These are phyloP conservation scores for Drosophila ochracea DNA, from an alignment of 2,888 invertebrate species.

Conservation along the genomic window DNA sequence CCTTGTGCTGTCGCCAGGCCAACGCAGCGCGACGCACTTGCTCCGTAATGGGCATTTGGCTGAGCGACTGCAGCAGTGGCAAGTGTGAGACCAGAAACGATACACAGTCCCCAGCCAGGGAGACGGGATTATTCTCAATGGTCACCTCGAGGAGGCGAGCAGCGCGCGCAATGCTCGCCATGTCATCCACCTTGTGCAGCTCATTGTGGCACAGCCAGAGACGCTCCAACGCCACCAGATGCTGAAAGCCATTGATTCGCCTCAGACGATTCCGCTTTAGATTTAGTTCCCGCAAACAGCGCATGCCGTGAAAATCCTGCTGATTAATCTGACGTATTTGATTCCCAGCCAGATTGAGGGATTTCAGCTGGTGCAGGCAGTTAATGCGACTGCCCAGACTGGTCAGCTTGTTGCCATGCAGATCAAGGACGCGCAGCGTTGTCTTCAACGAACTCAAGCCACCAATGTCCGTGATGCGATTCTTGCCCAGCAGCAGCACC, in stretches of 20 bases:
- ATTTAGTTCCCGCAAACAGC: constrained; percentile 93
- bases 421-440: constrained; percentile 95
- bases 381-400: constrained; percentile 84
- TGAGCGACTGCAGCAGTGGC: constrained; percentile 90
- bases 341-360: constrained; percentile 97
- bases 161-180: constrained; percentile 92
- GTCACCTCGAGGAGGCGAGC: constrained; percentile 92
- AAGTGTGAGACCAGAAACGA: constrained; percentile 93
- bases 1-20: constrained; percentile 92
- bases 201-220: constrained; percentile 86
- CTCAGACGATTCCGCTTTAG: constrained; percentile 93
- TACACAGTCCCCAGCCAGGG: constrained; percentile 92
- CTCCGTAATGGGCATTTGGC: constrained; percentile 92
- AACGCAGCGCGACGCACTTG: constrained; percentile 91
- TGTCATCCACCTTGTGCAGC: constrained; percentile 92
- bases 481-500: constrained; percentile 96
- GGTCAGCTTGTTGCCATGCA: constrained; percentile 96
- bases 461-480: constrained; percentile 87
- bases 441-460: constrained; percentile 81
- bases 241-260: constrained; percentile 92
- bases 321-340: constrained; percentile 91
- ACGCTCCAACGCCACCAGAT: constrained; percentile 90
- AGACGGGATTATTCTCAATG: constrained; percentile 94
- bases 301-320: constrained; percentile 92
- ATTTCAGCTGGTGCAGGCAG: constrained; percentile 92